These are phyloP conservation scores for Carapus acus DNA, from an alignment of 2,797 vertebrate genomes.

Conservation along the genomic window DNA sequence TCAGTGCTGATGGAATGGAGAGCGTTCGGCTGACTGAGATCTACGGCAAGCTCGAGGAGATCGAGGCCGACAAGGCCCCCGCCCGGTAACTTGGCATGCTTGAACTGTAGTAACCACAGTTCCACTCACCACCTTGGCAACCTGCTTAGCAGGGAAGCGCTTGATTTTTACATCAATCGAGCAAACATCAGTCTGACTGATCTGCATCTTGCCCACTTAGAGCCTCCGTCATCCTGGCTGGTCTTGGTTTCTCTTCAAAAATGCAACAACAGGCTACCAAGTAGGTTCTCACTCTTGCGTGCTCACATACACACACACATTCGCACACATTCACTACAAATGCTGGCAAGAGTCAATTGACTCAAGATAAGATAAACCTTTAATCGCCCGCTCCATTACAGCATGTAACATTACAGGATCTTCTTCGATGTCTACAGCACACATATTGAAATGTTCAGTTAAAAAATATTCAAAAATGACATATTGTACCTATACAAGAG, in stretches of 20 bases:
- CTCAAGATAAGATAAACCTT: too few relatives aligned
- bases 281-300: conserved; percentile 69
- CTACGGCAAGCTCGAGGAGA: conserved; percentile 90
- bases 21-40: conserved; percentile 84
- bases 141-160: neutral
- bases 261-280: conserved; percentile 95
- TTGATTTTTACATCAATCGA: neutral
- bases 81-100: conserved; percentile 75
- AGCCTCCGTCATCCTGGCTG: conserved; percentile 91
- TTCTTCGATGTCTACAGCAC: too few relatives aligned
- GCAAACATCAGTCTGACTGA: conserved; percentile 1
- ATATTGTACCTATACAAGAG: too few relatives aligned
- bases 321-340: neutral
- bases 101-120: too few relatives aligned
- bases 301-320: conserved; percentile 1
- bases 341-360: too few relatives aligned
- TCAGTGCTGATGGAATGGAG: conserved; percentile 82
- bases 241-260: conserved; percentile 86
- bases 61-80: conserved; percentile 95
- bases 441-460: too few relatives aligned
- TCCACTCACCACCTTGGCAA: too few relatives aligned
- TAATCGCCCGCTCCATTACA: too few relatives aligned
- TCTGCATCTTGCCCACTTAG: conserved; percentile 61
- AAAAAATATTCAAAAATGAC: too few relatives aligned
- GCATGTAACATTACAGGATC: too few relatives aligned